A percentile compares a stretch with the other conserved stretches of the same genome.
These are phyloP conservation scores for Cryptoblepharus egeriae DNA, from an alignment of 2,797 vertebrate species.

Conservation along the genomic window DNA sequence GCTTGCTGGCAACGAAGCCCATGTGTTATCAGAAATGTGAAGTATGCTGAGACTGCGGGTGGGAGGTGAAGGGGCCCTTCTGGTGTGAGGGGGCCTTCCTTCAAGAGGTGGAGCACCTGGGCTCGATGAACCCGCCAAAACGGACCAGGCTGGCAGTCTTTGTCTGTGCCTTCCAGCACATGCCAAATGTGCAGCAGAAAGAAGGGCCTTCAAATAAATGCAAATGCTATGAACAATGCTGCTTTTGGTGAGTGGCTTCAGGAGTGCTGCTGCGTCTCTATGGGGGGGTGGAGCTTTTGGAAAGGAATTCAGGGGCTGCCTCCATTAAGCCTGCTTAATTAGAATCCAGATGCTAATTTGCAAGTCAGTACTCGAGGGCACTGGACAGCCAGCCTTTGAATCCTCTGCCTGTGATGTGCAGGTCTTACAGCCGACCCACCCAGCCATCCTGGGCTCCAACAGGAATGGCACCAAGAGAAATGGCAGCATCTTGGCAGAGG, in stretches of 20 bases:
- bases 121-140: slow-evolving; percentile 86
- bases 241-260: slow-evolving; percentile 92
- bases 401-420: slow-evolving; percentile 91
- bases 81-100: slow-evolving; percentile 84
- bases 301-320: slow-evolving; percentile 87
- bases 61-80: slow-evolving; percentile 74
- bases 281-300: slow-evolving; percentile 86
- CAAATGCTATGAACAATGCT: slow-evolving; percentile 76
- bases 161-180: slow-evolving; percentile 81
- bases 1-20: slow-evolving; percentile 76
- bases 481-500: slow-evolving; percentile 86
- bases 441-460: slow-evolving; percentile 92
- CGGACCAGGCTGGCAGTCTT: slow-evolving; percentile 85
- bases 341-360: slow-evolving; percentile 98
- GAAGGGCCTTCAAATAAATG: slow-evolving; percentile 98
- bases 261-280: slow-evolving; percentile 84
- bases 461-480: slow-evolving; percentile 90
- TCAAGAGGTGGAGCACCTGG: slow-evolving; percentile 77
- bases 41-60: slow-evolving; percentile 70
- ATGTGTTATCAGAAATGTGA: slow-evolving; percentile 81
- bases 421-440: slow-evolving; percentile 84
- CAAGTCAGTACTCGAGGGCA: slow-evolving; percentile 95
- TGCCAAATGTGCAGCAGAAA: slow-evolving; percentile 93
- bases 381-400: slow-evolving; percentile 94
- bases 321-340: slow-evolving; percentile 99